phyloP scores from a whole-genome alignment of 1,140 invertebrate species.

The Drosophila cardini region DNA sequence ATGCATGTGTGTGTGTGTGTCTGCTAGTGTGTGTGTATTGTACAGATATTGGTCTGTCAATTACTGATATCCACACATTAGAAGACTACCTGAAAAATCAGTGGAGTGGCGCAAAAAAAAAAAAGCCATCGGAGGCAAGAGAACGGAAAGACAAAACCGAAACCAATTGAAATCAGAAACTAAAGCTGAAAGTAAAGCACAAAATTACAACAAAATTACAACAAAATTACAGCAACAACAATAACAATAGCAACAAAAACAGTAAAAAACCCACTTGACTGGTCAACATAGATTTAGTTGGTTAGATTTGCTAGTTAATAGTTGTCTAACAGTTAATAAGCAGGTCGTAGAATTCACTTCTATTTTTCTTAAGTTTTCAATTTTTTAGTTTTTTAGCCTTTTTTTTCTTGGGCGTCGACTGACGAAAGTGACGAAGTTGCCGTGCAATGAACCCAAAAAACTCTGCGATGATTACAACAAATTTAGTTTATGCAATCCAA shows the following conservation, averaged over 20 bases:
- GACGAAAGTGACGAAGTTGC: slow-evolving; percentile 39
- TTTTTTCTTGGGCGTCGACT: slow-evolving; percentile 3
- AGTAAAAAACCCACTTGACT: slow-evolving; percentile 44
- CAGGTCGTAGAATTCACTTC: slow-evolving; percentile 28
- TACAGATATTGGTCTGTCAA: slow-evolving; percentile 45
- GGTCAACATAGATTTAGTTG: slow-evolving; percentile 27
- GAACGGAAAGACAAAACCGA: slow-evolving; percentile 42
- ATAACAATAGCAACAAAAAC: no score
- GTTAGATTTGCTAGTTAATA: slow-evolving; percentile 3
- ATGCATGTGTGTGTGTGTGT: slow-evolving; percentile 19
- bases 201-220: neutral
- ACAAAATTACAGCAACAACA: neutral
- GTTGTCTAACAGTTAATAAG: slow-evolving; percentile 23
- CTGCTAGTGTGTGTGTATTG: slow-evolving; percentile 5
- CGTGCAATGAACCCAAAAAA: slow-evolving; percentile 32
- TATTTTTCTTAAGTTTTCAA: neutral
- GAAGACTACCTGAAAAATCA: slow-evolving; percentile 59
- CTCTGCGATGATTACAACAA: slow-evolving; percentile 25
- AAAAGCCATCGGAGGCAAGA: slow-evolving; percentile 42
- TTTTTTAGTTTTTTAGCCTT: no score
- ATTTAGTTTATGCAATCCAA: slow-evolving; percentile 41
- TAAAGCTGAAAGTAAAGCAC: slow-evolving; percentile 52
- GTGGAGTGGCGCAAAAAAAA: slow-evolving; percentile 59
- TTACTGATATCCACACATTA: slow-evolving; percentile 50
- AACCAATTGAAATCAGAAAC: slow-evolving; percentile 49